These are phyloP conservation scores for Dynastes grantii DNA, from an alignment of 2,888 invertebrate genomes.

Conservation along the genomic window DNA sequence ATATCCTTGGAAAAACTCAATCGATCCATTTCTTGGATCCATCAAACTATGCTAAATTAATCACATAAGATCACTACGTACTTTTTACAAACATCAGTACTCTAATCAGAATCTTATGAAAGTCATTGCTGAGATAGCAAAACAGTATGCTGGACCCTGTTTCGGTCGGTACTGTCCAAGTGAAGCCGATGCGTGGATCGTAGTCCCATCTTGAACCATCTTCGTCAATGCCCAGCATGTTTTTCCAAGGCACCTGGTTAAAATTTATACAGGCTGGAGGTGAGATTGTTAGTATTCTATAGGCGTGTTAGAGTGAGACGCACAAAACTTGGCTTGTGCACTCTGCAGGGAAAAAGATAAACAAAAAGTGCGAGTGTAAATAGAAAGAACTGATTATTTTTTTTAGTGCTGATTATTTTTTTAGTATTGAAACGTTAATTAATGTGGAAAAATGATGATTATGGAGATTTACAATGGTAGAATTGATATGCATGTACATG, in stretches of 20 bases:
- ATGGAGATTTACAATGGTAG: no score
- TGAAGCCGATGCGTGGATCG: constrained; percentile 42
- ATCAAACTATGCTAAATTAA: no score
- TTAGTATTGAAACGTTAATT: no score
- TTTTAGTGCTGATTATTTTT: no score
- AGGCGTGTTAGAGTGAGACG: background rate
- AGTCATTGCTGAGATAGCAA: constrained; percentile 24
- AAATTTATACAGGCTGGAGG: constrained; percentile 40
- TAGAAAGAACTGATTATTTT: no score
- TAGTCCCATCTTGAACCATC: constrained; percentile 38
- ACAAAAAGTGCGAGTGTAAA: no score
- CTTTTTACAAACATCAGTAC: constrained; percentile 18
- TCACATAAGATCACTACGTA: constrained; percentile 21
- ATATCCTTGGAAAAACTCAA: no score
- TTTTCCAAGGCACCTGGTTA: constrained; percentile 48
- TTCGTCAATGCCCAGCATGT: constrained; percentile 17
- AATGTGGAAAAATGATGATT: no score
- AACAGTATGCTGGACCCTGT: constrained; percentile 25
- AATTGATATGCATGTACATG: no score
- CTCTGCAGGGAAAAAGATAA: no score
- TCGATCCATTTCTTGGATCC: no score
- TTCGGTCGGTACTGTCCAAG: constrained; percentile 14
- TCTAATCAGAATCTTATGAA: background rate
- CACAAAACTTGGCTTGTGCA: background rate
- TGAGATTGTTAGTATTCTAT: constrained; percentile 41